Evolutionary conservation across 2,113 vertebrate genomes (phyloP), one percentile per base, ranked within the genome.

Genomic region (Labeo rohita): DNA sequence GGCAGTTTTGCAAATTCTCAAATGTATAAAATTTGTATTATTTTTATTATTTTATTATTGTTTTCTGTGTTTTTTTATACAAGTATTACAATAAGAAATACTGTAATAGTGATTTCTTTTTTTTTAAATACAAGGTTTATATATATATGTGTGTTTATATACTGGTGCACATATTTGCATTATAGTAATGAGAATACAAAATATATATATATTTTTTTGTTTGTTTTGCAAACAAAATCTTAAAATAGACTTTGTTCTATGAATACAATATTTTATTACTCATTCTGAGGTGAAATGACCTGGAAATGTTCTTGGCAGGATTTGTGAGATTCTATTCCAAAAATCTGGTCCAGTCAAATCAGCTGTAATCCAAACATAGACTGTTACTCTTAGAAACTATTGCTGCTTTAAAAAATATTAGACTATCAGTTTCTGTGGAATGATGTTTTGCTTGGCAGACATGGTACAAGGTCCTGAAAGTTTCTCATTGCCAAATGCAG

Each of bases 291-390:
- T 77, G 50, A 49, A 63, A 23, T 61, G 6, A 45, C 56, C 78
- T 80, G 56, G 6, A n/a, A 43, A 80, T 61, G 39, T 63, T 80
- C 54, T 80, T 80, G 78, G 36, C 78, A 47, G 39, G 21, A 63
- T 61, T 47, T 23, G 34, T 80, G 56, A 61, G 11, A 45, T 45
- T 63, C 56, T 63, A 12, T 8, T 63, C 36, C 77, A 45, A 63
- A 80, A 45, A 45, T 28, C 56, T 28, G 39, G 10, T 81, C 79
- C 43, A 81, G 15, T 81, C 3, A 12, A 52, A 82, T 50, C 63
- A 52, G 80, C n/a, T 50, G 68, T 72, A 23, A 49, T 68, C n/a
- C 45, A 47, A 49, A 50, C 18, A 34, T 15, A 23, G 47, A 8
- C 15, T 68, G 4, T 52, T 80, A 63, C n/a, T 68, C 36, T 68